Evolutionary conservation across 2,797 vertebrate species (phyloP), one percentile per base, ranked within the genome.

Genomic region (Falco berigora): DNA sequence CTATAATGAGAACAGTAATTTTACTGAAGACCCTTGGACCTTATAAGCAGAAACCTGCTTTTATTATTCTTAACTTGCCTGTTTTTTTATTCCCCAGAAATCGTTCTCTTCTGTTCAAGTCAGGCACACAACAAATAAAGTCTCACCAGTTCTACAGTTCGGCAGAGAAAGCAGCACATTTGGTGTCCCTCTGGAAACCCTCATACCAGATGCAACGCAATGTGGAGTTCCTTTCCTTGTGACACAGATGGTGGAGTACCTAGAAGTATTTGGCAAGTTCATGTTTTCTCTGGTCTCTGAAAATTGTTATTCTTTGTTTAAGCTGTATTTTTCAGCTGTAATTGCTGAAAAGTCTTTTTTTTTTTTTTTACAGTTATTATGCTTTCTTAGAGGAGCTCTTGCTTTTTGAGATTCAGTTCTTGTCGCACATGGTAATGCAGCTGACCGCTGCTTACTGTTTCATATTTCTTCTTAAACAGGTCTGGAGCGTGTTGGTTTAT

Each of bases 231-330:
- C 98, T 27, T 88, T 96, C 63, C 94, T 98, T 52, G 90, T 99
- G 30, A 94, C 88, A 88, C 95, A 98, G 90, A 98, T 98, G 97
- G 98, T 99, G 91, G 98, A 98, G 63, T 98, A 98, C 93, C 96
- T 99, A 53, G 98, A 98, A 86, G 96, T 84, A 13, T 97, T 98
- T 66, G 98, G 98, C 98, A 97, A 96, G 90, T 84, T 61, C 3
- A 2, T 13, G 3, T 55, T 83, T 81, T 90, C 44, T 42, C 24
- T 68, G 1, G 16, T 38, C 38, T 75, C 28, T 87, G 22, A 59
- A 88, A 80, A 50, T 4, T 18, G 14, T 12, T 76, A 12, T 32
- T 63, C 11, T 72, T 80, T 67, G n/a, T 68, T 78, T 72, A 61
- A 87, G 11, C 14, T 59, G 27, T 68, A 24, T 20, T 80, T 72